Conservation (phyloP, 2,797 vertebrate species). For the Parauchenoglanis ngamensis region DNA sequence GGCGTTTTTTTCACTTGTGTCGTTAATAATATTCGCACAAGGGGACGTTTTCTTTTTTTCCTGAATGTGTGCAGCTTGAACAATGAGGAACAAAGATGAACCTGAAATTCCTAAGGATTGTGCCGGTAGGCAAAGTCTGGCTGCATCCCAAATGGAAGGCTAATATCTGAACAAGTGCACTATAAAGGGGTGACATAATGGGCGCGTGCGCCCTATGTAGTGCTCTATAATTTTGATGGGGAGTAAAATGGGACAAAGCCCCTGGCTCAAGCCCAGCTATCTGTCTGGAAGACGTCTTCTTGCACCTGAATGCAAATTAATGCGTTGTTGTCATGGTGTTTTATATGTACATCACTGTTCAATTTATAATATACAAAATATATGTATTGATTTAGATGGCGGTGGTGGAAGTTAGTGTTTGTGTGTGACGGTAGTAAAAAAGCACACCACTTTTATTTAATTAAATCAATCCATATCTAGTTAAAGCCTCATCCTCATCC, state of each 20-base stretch:
- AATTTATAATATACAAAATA: not conserved
- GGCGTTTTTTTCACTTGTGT: not conserved
- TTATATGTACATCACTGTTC: not conserved
- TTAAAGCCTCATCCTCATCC: not conserved
- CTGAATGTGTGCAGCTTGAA: constrained; percentile 32
- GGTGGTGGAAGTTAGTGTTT: not conserved
- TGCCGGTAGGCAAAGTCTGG: constrained; percentile 45
- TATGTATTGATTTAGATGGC: not conserved
- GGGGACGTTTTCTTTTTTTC: constrained; percentile 6
- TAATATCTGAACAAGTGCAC: not conserved
- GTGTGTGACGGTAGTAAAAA: not conserved
- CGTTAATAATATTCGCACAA: not conserved
- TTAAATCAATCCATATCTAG: not conserved
- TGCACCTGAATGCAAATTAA: not conserved
- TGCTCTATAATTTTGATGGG: too few relatives aligned
- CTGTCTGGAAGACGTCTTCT: not conserved
- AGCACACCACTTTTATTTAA: not conserved
- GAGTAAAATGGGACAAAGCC: not conserved
- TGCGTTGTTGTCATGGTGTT: not conserved
- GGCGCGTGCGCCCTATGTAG: not conserved
- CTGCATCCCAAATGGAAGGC: not conserved
- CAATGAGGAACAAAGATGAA: constrained; percentile 55
- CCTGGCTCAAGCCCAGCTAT: not conserved
- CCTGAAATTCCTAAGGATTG: constrained; percentile 34
- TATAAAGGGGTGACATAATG: not conserved